Percentiles rank a stretch among this genome's conserved stretches.
These are phyloP conservation scores for Aspiorhynchus laticeps DNA, from an alignment of 2,113 vertebrate genomes.

Conservation along the genomic window DNA sequence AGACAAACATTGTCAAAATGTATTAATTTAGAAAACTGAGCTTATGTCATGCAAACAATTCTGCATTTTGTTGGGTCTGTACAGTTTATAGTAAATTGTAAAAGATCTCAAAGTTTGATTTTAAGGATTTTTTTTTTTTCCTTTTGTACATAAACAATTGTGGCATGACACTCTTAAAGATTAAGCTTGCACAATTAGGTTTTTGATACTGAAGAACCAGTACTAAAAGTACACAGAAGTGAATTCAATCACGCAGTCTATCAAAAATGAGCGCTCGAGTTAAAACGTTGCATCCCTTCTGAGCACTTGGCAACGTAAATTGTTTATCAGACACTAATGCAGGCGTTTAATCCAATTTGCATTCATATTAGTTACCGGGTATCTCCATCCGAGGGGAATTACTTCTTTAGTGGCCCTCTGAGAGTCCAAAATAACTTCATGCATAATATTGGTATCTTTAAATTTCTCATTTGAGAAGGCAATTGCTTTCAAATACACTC, in stretches of 20 bases:
- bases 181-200: too few species aligned
- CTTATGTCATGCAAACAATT: too few species aligned
- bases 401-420: conserved; percentile 89
- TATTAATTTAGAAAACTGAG: too few species aligned
- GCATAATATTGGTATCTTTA: conserved; percentile 92
- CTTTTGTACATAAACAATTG: too few species aligned
- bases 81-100: too few species aligned
- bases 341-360: conserved; percentile 92
- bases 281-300: conserved; percentile 65
- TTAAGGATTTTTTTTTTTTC: too few species aligned
- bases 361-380: conserved; percentile 91
- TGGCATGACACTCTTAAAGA: too few species aligned
- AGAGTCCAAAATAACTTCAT: conserved; percentile 85
- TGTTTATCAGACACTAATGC: conserved; percentile 89
- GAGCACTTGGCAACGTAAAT: conserved; percentile 82
- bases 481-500: conserved; percentile 92
- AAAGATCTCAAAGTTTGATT: too few species aligned
- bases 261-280: neutral
- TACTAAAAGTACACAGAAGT: neutral
- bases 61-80: too few species aligned
- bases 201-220: too few species aligned
- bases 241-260: conserved; percentile 1
- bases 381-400: conserved; percentile 84
- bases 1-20: too few species aligned
- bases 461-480: conserved; percentile 92